Evolutionary conservation across 2,797 vertebrate genomes (phyloP), one percentile per base, ranked within the genome.

Genomic region (Cheirogaleus major): DNA sequence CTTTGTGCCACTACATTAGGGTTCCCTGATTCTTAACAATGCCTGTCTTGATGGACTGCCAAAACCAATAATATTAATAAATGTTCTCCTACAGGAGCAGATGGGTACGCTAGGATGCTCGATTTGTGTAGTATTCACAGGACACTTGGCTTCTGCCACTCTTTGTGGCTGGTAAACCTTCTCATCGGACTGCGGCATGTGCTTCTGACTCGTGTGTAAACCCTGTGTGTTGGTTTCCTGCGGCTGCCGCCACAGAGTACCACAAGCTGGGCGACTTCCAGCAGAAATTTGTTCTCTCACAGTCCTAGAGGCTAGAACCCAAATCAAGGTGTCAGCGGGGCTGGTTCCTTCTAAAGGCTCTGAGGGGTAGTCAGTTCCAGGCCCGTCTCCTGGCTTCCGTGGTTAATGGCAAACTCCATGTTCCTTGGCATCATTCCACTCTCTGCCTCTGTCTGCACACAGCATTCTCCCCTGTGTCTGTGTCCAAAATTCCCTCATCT

Each of bases 41-140:
- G 1, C 2, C 76, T 20, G 12, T 85, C 61, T 73, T 45, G 17
- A 17, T 0, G n/a, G 55, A 17, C 50, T 27, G 55, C 52, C 75
- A 69, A 32, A 76, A 18, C 48, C 35, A 32, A 13, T 18, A 2
- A 57, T 10, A 57, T 57, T 57, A 22, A 14, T 25, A 9, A 79
- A 6, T 7, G 1, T 9, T 18, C 32, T 25, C 2, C 43, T 3
- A 4, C 25, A 70, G 27, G 35, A 70, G 72, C 41, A 4, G 5
- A 9, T 0, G 8, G 52, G 3, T 3, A 13, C 2, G 45, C 70
- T 1, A 2, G 57, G 14, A 35, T 0, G 32, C n/a, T 35, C 2
- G 0, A 6, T 27, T 61, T 12, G 69, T 13, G 48, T 2, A 1
- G 8, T 0, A 8, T 27, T 8, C 6, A 3, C 2, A n/a, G 32